Evolutionary conservation across 2,797 vertebrate genomes (phyloP).

Genomic region (Epinephelus awoara): DNA sequence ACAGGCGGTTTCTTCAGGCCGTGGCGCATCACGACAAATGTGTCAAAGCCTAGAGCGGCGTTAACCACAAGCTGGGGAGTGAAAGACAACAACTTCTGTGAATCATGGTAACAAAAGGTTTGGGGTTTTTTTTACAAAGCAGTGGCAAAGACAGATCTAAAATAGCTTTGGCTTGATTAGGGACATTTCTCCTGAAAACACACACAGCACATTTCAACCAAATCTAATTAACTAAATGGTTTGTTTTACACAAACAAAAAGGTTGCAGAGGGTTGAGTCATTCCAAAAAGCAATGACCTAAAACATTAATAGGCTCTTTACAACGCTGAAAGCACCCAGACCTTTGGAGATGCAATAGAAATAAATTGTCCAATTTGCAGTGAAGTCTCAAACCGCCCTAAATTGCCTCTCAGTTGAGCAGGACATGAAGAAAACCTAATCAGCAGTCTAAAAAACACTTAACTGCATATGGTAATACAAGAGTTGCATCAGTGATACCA

Average conservation of each 20-base stretch:
- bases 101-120: neutral
- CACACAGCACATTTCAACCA: slow-evolving; percentile 20
- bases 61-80: slow-evolving; percentile 92
- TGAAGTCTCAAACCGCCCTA: slow-evolving; percentile 38
- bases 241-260: slow-evolving; percentile 23
- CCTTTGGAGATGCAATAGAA: slow-evolving; percentile 21
- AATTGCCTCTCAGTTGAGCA: slow-evolving; percentile 28
- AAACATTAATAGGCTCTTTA: slow-evolving; percentile 34
- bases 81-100: slow-evolving; percentile 21
- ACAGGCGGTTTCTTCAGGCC: slow-evolving; percentile 90
- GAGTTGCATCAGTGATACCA: slow-evolving; percentile 19
- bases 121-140: slow-evolving; percentile 21
- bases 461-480: neutral
- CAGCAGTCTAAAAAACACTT: slow-evolving; percentile 32
- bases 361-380: slow-evolving; percentile 35
- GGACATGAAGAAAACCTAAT: slow-evolving; percentile 48
- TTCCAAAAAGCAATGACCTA: neutral
- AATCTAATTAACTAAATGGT: slow-evolving; percentile 37
- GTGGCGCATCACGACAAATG: slow-evolving; percentile 98
- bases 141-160: neutral
- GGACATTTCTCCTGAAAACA: neutral
- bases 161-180: slow-evolving; percentile 1
- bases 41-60: slow-evolving; percentile 97
- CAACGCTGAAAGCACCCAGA: slow-evolving; percentile 25
- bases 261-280: neutral